Conservation (phyloP, 1,140 invertebrate species). For the Melitaea cinxia region DNA sequence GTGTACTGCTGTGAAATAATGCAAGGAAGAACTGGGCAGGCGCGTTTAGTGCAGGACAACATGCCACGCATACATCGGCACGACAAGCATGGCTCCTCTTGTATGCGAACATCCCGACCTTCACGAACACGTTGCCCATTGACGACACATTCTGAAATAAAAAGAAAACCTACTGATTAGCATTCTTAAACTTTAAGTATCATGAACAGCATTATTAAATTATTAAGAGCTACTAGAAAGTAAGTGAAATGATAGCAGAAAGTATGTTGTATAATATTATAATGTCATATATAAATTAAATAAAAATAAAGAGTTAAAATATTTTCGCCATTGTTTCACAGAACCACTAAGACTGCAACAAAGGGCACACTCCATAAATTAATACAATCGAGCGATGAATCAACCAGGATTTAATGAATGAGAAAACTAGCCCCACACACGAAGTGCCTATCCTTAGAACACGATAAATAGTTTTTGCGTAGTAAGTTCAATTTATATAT, state of each 20-base stretch:
- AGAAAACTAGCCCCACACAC: constrained; percentile 64
- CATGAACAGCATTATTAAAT: constrained; percentile 12
- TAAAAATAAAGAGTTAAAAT: constrained; percentile 1
- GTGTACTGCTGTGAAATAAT: constrained; percentile 84
- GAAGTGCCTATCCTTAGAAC: constrained; percentile 30
- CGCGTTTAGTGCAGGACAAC: constrained; percentile 90
- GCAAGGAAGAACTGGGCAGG: constrained; percentile 93
- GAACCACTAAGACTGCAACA: constrained; percentile 42
- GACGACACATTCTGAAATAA: constrained; percentile 87
- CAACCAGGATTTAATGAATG: constrained; percentile 72
- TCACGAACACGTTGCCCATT: constrained; percentile 86
- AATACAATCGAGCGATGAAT: constrained; percentile 67
- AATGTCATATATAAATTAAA: background rate
- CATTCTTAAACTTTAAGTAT: no score
- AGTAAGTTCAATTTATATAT: constrained; percentile 37
- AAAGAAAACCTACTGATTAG: background rate
- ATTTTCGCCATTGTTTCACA: constrained; percentile 49
- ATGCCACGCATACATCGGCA: constrained; percentile 90
- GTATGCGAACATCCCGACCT: constrained; percentile 88
- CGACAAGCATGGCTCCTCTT: constrained; percentile 92
- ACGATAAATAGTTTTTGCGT: constrained; percentile 24
- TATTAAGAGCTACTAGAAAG: background rate
- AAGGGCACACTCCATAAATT: constrained; percentile 64
- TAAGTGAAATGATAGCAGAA: background rate
- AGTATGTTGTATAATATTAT: background rate